Evolutionary conservation across 1,140 invertebrate genomes (phyloP).

Genomic region (Theocolax elegans): DNA sequence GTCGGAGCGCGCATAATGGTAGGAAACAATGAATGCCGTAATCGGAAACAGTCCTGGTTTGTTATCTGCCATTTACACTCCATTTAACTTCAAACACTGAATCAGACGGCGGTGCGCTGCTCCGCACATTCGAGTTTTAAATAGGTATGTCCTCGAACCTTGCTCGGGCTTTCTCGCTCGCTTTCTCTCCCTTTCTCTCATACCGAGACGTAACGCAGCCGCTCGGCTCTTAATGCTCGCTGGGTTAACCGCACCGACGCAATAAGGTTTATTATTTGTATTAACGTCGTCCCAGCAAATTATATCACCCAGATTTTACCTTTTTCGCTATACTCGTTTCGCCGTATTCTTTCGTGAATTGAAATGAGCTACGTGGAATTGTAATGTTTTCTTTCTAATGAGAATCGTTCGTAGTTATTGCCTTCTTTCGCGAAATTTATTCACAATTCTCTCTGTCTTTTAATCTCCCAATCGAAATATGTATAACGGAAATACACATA

Average conservation of each 20-base stretch:
- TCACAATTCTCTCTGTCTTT: too few relatives aligned
- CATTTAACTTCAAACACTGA: constrained; percentile 69
- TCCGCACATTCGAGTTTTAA: constrained; percentile 55
- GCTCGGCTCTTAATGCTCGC: constrained; percentile 9
- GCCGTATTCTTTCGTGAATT: constrained; percentile 19
- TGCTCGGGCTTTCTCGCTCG: not conserved
- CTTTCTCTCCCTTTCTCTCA: not conserved
- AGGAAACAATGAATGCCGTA: constrained; percentile 69
- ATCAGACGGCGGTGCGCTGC: constrained; percentile 61
- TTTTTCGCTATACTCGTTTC: not conserved
- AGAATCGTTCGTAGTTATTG: too few relatives aligned
- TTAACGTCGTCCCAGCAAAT: constrained; percentile 6
- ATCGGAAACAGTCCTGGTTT: constrained; percentile 69
- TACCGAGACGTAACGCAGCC: not conserved
- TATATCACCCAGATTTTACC: not conserved
- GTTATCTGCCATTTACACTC: constrained; percentile 70
- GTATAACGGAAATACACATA: too few relatives aligned
- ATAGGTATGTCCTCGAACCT: constrained; percentile 48
- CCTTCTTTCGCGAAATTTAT: too few relatives aligned
- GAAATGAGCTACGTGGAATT: not conserved
- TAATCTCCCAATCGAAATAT: too few relatives aligned
- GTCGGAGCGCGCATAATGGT: constrained; percentile 68
- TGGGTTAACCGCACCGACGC: constrained; percentile 24
- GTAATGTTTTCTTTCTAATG: constrained; percentile 1
- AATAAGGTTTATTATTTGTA: constrained; percentile 43